Base-by-base conservation (phyloP, 1,140 invertebrate species). In the Teleopsis dalmanni region DNA sequence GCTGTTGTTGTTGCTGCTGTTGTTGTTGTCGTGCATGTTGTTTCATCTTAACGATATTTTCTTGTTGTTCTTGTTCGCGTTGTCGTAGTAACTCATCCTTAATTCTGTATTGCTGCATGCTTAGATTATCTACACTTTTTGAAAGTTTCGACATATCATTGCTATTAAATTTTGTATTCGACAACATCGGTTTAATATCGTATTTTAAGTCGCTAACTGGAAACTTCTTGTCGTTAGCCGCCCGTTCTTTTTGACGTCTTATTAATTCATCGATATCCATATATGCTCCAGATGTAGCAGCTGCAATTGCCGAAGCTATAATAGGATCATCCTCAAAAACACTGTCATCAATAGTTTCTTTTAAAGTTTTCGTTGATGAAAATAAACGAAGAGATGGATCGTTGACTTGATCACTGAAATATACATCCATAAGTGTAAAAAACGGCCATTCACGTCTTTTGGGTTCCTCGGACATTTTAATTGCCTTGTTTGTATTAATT, bases 371-470 rank as follows among this genome's bases (percentile, higher is more conserved):
- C 1, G 68, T 71, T 27, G 68, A 71, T 13, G 68, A 71, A 49
- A 71, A 71, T 23, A 71, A 54, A 8, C 68, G 56, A 42, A 71
- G 40, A 43, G 68, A 69, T 18, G 68, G 68, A 59, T 71, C 68
- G 43, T 71, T 71, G 1, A 71, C 68, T 55, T 71, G 68, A 45
- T 71, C 68, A 50, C 68, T 71, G 46, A 71, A 71, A 34, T 70
- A 71, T 2, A 71, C 67, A 36, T 71, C 68, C 68, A 71, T 71
- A 34, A 71, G 50, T 22, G 62, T 71, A 53, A 71, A 71, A 46
- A 71, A 71, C 6, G 68, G 68, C 68, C 68, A 71, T 40, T 71
- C 68, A n/a, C 68, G 65, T 0, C 68, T 54, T 57, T 71, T 71
- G 2, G 68, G 68, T 56, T 71, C 68, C 53, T 71, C 68, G 44